These are phyloP conservation scores for Gandaritis pyraliata DNA, from an alignment of 2,888 invertebrate genomes.

Conservation along the genomic window DNA sequence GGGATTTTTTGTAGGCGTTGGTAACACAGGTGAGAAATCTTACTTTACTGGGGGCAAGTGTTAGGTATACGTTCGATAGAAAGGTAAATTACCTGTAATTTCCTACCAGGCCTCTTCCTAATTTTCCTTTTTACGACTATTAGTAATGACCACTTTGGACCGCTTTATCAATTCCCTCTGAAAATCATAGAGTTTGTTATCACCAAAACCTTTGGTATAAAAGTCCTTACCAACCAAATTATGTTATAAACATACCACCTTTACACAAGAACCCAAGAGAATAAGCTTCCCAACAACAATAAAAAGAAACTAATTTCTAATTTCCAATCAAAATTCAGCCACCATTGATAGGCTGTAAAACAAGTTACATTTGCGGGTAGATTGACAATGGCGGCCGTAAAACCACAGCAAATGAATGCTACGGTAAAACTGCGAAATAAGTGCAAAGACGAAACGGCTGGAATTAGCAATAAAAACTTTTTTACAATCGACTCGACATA, in stretches of 20 bases:
- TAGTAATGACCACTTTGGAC: too few species aligned
- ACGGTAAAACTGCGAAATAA: conserved; percentile 55
- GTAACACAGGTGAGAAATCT: background rate
- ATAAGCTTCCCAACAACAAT: conserved; percentile 8
- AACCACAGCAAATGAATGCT: conserved; percentile 31
- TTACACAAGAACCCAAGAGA: background rate
- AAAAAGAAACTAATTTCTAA: conserved; percentile 30
- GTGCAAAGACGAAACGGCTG: conserved; percentile 52
- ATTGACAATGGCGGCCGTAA: conserved; percentile 60
- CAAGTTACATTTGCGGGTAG: conserved; percentile 52
- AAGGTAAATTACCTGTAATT: too few species aligned
- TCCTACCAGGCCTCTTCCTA: too few species aligned
- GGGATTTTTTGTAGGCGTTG: conserved; percentile 17
- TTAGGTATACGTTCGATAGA: too few species aligned
- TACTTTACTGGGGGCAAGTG: background rate
- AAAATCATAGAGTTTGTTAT: too few species aligned
- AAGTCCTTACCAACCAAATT: too few species aligned
- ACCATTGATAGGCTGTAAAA: conserved; percentile 34
- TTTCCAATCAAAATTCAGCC: conserved; percentile 50
- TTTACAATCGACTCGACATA: conserved; percentile 72
- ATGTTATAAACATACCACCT: too few species aligned
- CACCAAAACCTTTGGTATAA: too few species aligned
- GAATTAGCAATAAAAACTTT: conserved; percentile 83
- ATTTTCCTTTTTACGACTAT: too few species aligned
- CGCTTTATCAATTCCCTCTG: too few species aligned